Evolutionary conservation across 2,113 vertebrate species (phyloP).

Genomic region (Petrocephalus zakoni): DNA sequence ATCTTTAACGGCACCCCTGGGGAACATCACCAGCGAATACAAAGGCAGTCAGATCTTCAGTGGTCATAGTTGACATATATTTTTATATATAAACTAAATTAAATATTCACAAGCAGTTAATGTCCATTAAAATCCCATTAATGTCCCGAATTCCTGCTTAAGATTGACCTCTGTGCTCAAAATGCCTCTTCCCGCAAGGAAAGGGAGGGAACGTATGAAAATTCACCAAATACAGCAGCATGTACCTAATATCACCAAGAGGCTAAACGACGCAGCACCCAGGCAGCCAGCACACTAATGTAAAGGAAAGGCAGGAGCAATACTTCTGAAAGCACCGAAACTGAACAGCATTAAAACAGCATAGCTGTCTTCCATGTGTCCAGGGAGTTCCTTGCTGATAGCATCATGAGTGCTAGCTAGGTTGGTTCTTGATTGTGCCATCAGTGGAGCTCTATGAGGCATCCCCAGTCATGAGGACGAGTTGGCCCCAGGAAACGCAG

Average conservation of each 20-base stretch:
- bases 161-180: neutral
- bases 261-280: neutral
- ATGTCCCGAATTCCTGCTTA: neutral
- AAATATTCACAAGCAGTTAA: neutral
- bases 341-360: neutral
- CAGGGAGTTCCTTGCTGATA: neutral
- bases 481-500: neutral
- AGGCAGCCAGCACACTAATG: neutral
- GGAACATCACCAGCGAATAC: too few relatives aligned
- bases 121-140: constrained; percentile 1
- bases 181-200: neutral
- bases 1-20: too few relatives aligned
- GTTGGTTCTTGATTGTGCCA: neutral
- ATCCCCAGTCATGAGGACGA: neutral
- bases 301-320: neutral
- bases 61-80: neutral
- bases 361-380: neutral
- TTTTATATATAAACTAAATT: neutral
- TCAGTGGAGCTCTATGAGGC: neutral
- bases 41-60: neutral
- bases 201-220: neutral
- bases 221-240: neutral
- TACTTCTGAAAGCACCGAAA: neutral
- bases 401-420: neutral
- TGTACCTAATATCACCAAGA: neutral